Base-by-base conservation (phyloP, 2,113 vertebrate species). In the Paracanthobrama guichenoti region DNA sequence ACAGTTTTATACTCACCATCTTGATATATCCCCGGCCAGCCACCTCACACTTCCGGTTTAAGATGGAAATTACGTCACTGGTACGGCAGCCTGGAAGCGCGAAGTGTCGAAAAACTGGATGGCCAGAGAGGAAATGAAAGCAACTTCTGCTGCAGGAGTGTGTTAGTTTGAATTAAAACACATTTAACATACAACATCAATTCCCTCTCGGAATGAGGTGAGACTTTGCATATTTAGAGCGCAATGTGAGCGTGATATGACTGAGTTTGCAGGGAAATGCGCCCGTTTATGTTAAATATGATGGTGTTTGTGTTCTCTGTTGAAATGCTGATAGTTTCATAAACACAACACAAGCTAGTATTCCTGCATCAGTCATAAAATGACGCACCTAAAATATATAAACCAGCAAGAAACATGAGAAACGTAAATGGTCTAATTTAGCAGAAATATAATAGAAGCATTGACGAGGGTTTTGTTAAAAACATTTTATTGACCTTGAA, bases 21-120 rank as follows among this genome's bases (percentile, higher is more conserved):
- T 59, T 71, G 79, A 28, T 57, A 86, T 26, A 53, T 26, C 60
- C 12, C 57, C 71, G 60, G 9, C 69, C 64, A 88, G 90, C 90
- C 90, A 92, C 88, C 89, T 91, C 91, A 90, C 88, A 89, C 87
- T 91, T 92, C 90, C 90, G 81, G 78, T 71, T 44, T 14, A n/a
- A 5, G 14, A 16, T 42, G 87, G 89, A 91, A 88, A 69, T 90
- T 24, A 85, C 90, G 86, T 76, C 42, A 35, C 20, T 10, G 1
- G 13, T 81, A 81, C 71, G 18, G 69, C 11, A 16, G n/a, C 62
- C 55, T 69, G 24, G 31, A 16, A 81, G 79, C 62, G 62, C 44
- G 60, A 60, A 44, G 22, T 20, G 11, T 44, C 31, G 6, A 80
- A 80, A 44, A 64, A 9, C 24, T 2, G 31, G 11, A 78, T 9